Conservation (phyloP, 37 sponge, comb jelly and placozoan genomes). For the Bolinopsis microptera region DNA sequence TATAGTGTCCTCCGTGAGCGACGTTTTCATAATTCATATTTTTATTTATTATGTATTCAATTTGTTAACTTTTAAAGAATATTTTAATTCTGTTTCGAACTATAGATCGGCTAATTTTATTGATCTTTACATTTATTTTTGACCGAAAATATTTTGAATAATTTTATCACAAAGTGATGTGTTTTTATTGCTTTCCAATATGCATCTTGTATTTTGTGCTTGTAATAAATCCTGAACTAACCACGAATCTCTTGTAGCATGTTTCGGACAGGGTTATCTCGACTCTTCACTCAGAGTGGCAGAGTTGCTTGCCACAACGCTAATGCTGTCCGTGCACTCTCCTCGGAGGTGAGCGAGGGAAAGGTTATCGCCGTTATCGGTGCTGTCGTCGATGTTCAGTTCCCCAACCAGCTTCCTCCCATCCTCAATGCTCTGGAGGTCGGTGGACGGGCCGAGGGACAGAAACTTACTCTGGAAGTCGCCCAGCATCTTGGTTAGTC, state of each 20-base stretch:
- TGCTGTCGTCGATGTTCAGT: constrained; percentile 99
- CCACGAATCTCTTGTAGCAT: too few relatives aligned
- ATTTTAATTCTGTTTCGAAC: neutral
- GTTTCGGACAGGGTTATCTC: constrained; percentile 54
- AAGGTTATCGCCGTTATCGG: constrained; percentile 96
- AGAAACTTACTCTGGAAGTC: constrained; percentile 88
- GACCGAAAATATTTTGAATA: neutral
- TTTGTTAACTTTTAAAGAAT: neutral
- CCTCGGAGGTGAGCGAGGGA: constrained; percentile 69
- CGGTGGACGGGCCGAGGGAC: constrained; percentile 71
- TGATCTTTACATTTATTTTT: neutral
- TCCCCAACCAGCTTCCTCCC: constrained; percentile 95
- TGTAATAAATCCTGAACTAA: too few relatives aligned
- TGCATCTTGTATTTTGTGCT: too few relatives aligned
- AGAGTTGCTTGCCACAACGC: constrained; percentile 4
- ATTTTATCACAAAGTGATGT: neutral
- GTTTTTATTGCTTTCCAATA: neutral
- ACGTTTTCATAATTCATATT: constrained; percentile 7
- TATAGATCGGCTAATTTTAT: neutral
- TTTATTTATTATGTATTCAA: neutral
- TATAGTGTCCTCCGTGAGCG: constrained; percentile 55
- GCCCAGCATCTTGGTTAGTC: constrained; percentile 95
- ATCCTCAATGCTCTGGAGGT: constrained; percentile 96
- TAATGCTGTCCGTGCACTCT: neutral
- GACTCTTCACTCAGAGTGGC: constrained; percentile 35